Percentiles rank a stretch among this genome's conserved stretches.
phyloP scores from a whole-genome alignment of 2,888 invertebrate species.

The Torymus tubicola region DNA sequence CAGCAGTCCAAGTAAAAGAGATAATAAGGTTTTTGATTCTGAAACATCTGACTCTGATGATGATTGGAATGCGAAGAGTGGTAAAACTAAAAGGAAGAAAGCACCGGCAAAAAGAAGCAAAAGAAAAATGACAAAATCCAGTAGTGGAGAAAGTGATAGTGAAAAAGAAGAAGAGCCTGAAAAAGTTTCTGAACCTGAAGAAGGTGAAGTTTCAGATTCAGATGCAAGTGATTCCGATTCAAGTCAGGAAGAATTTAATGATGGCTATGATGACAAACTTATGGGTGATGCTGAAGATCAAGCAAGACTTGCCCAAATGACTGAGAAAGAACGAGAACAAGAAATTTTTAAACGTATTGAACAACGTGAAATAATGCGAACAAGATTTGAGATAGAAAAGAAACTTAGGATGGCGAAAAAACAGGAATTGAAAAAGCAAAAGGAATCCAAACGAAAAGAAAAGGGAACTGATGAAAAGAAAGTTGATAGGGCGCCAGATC shows the following conservation, averaged over 20 bases:
- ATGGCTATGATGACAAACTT: slow-evolving; percentile 97
- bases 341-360: slow-evolving; percentile 98
- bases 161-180: slow-evolving; percentile 81
- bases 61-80: slow-evolving; percentile 76
- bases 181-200: slow-evolving; percentile 90
- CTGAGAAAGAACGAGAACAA: slow-evolving; percentile 97
- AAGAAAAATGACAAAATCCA: slow-evolving; percentile 76
- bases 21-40: slow-evolving; percentile 71
- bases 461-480: slow-evolving; percentile 77
- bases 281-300: slow-evolving; percentile 98
- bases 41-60: slow-evolving; percentile 79
- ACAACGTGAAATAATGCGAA: slow-evolving; percentile 94
- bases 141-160: slow-evolving; percentile 73
- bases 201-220: slow-evolving; percentile 90
- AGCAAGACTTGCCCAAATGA: slow-evolving; percentile 91
- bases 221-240: slow-evolving; percentile 81
- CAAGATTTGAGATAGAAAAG: slow-evolving; percentile 96
- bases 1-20: slow-evolving; percentile 66
- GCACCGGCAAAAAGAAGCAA: slow-evolving; percentile 73
- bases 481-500: slow-evolving; percentile 79
- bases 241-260: slow-evolving; percentile 93
- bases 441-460: slow-evolving; percentile 75
- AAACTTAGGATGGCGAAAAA: slow-evolving; percentile 91
- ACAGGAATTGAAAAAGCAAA: slow-evolving; percentile 82
- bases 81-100: slow-evolving; percentile 75